Percentiles rank a stretch among this genome's conserved stretches.
Evolutionary conservation across 2,888 invertebrate species (phyloP).

Genomic region (Scaptomyza parva): DNA sequence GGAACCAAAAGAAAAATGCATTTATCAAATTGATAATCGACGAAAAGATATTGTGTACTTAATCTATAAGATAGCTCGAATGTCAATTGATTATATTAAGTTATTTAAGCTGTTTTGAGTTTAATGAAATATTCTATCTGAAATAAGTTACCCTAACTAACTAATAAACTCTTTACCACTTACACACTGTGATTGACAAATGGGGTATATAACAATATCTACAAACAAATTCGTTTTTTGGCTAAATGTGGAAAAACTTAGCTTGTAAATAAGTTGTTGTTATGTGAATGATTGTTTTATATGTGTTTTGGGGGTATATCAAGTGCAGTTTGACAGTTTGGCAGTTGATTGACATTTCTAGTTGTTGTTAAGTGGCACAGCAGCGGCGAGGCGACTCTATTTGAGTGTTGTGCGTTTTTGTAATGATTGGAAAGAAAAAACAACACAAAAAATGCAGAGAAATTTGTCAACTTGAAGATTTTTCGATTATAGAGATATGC

Average conservation of each 20-base stretch:
- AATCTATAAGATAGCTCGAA: no score
- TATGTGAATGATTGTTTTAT: slow-evolving; percentile 15
- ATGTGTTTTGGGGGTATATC: slow-evolving; percentile 54
- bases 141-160: background rate
- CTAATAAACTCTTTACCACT: no score
- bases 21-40: background rate
- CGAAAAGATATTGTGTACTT: slow-evolving; percentile 5
- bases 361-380: slow-evolving; percentile 77
- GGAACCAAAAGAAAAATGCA: slow-evolving; percentile 5
- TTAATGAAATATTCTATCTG: no score
- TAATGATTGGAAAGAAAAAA: slow-evolving; percentile 7
- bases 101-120: no score
- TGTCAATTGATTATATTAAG: no score
- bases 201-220: slow-evolving; percentile 13
- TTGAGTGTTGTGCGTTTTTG: slow-evolving; percentile 6
- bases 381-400: background rate
- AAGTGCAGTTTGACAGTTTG: slow-evolving; percentile 73
- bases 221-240: slow-evolving; percentile 25
- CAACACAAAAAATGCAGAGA: slow-evolving; percentile 21
- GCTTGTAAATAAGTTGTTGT: slow-evolving; percentile 34
- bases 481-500: background rate
- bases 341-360: slow-evolving; percentile 78
- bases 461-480: slow-evolving; percentile 51
- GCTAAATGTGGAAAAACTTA: slow-evolving; percentile 55
- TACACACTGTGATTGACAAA: background rate